A percentile compares a stretch with the other conserved stretches of the same genome.
These are phyloP conservation scores for Sialis fuliginosa DNA, from an alignment of 2,888 invertebrate species.

Conservation along the genomic window DNA sequence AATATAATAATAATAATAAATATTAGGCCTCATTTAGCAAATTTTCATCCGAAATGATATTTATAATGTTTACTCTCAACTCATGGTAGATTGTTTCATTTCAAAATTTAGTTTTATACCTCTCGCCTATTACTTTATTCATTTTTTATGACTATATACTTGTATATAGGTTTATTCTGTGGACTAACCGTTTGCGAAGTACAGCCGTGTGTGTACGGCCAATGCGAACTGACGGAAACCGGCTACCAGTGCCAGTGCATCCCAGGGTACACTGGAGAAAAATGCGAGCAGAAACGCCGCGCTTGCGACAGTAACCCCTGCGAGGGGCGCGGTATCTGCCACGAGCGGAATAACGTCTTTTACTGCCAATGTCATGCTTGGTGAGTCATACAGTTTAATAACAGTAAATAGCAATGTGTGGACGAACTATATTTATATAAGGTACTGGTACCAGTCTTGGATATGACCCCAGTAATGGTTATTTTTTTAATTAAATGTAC, in stretches of 20 bases:
- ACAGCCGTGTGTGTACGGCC: conserved; percentile 48
- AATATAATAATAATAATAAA: too few relatives aligned
- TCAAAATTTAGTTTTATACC: background rate
- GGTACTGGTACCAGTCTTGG: too few relatives aligned
- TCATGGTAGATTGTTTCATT: too few relatives aligned
- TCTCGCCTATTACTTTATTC: background rate
- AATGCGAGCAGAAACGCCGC: conserved; percentile 47
- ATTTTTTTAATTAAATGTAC: too few relatives aligned
- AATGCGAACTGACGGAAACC: conserved; percentile 34
- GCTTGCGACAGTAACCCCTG: conserved; percentile 60
- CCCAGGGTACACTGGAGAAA: conserved; percentile 43
- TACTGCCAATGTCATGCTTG: conserved; percentile 45
- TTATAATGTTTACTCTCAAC: too few relatives aligned
- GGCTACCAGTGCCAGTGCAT: conserved; percentile 45
- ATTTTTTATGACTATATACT: conserved; percentile 9
- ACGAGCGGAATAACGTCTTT: conserved; percentile 8
- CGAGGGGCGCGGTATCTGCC: conserved; percentile 54
- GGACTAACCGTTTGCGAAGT: conserved; percentile 57
- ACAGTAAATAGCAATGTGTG: too few relatives aligned
- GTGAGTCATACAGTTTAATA: conserved; percentile 29
- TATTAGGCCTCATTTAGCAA: too few relatives aligned
- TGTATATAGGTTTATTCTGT: conserved; percentile 47
- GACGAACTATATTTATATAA: too few relatives aligned
- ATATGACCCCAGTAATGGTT: too few relatives aligned
- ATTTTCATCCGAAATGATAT: too few relatives aligned